These are phyloP conservation scores for Leptopilina boulardi DNA, from an alignment of 1,140 invertebrate genomes.

Conservation along the genomic window DNA sequence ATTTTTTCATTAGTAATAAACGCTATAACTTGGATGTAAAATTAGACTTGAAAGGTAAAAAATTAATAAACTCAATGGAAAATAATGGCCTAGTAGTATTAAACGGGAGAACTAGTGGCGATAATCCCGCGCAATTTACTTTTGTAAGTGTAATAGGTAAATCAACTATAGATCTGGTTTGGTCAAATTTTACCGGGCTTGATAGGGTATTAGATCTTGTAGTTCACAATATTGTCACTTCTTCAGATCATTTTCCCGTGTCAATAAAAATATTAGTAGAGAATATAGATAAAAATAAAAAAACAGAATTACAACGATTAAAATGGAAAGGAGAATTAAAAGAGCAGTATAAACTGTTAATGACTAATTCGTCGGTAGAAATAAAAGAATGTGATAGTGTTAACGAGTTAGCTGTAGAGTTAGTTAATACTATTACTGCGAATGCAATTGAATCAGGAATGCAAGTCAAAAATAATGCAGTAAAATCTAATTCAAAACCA, in stretches of 20 bases:
- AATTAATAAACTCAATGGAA: no score
- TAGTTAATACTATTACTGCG: not conserved
- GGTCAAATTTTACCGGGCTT: not conserved
- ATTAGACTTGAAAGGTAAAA: no score
- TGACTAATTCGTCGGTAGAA: not conserved
- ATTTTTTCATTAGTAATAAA: no score
- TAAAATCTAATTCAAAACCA: not conserved
- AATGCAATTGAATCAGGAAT: not conserved
- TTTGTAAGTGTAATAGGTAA: not conserved
- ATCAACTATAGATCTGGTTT: no score
- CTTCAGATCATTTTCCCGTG: not conserved
- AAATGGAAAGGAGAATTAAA: not conserved
- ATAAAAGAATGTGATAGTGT: not conserved
- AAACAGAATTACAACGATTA: not conserved
- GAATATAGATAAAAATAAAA: not conserved
- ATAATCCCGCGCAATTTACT: conserved; percentile 39
- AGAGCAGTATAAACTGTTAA: not conserved
- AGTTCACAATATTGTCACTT: not conserved
- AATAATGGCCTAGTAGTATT: no score
- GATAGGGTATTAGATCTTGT: not conserved
- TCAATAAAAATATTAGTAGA: not conserved
- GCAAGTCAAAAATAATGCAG: not conserved
- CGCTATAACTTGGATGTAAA: no score
- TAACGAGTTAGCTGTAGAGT: not conserved
- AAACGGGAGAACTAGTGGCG: conserved; percentile 21